Evolutionary conservation across 2,113 vertebrate genomes (phyloP).

Genomic region (Salminus brasiliensis): DNA sequence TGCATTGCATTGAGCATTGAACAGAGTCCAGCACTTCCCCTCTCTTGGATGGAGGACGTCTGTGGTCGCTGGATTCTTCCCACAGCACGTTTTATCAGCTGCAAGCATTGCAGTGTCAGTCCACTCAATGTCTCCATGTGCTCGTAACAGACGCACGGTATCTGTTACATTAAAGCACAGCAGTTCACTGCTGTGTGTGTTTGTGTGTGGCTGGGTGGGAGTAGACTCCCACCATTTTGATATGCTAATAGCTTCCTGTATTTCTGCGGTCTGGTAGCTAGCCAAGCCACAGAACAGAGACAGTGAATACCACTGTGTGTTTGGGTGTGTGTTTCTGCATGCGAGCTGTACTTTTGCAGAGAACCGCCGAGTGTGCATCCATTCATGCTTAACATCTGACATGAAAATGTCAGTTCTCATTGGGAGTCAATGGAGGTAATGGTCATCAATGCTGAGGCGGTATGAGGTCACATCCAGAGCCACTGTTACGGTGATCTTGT

Average conservation of each 20-base stretch:
- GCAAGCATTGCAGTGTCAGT: slow-evolving; percentile 7
- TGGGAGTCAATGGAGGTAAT: not conserved
- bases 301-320: slow-evolving; percentile 15
- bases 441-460: not conserved
- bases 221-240: slow-evolving; percentile 31
- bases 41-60: not conserved
- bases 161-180: slow-evolving; percentile 18
- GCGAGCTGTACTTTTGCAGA: not conserved
- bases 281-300: slow-evolving; percentile 58
- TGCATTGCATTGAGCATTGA: too few relatives aligned
- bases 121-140: not conserved
- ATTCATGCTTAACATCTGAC: not conserved
- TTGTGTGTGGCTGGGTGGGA: not conserved
- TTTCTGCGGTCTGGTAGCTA: slow-evolving; percentile 55
- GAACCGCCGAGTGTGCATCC: not conserved
- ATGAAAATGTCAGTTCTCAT: slow-evolving; percentile 22
- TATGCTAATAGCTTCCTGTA: slow-evolving; percentile 70
- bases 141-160: not conserved
- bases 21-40: not conserved
- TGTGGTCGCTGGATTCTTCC: not conserved
- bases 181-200: not conserved
- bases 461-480: not conserved
- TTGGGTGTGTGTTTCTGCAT: slow-evolving; percentile 11
- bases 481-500: not conserved
- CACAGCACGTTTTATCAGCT: slow-evolving; percentile 1